Evolutionary conservation across 2,888 invertebrate species (phyloP).

Genomic region (Clitarchus hookeri): DNA sequence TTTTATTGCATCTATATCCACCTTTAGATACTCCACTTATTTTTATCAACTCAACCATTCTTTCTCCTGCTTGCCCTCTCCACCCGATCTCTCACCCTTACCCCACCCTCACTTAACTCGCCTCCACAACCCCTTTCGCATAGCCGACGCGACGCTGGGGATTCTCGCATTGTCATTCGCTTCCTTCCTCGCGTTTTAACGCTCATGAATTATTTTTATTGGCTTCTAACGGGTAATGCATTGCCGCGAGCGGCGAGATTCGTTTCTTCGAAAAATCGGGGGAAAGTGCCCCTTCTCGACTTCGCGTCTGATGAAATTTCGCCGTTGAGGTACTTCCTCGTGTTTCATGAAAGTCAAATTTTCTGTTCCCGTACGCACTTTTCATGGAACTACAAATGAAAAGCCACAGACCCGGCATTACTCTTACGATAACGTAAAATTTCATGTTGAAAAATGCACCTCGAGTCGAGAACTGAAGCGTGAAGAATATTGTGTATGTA

Average conservation of each 20-base stretch:
- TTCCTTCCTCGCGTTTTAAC: slow-evolving; percentile 1
- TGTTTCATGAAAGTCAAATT: slow-evolving; percentile 8
- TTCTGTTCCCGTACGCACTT: neutral
- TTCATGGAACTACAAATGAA: neutral
- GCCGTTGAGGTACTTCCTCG: neutral
- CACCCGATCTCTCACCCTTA: neutral
- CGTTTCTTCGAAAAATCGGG: neutral
- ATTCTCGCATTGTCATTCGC: slow-evolving; percentile 7
- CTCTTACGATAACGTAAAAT: no score
- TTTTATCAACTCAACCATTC: slow-evolving; percentile 9
- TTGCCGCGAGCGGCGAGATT: neutral
- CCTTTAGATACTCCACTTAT: neutral
- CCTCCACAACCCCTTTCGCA: no score
- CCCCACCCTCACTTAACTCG: neutral
- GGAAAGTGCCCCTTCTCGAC: neutral
- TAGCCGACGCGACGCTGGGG: neutral
- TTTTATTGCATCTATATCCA: slow-evolving; percentile 14
- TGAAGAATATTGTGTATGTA: no score
- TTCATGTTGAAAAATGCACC: no score
- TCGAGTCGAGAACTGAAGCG: no score
- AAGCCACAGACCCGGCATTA: neutral
- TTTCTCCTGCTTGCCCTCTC: neutral
- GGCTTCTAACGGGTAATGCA: neutral
- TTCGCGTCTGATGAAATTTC: neutral
- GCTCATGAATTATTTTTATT: slow-evolving; percentile 14